Conservation (phyloP, 2,888 invertebrate genomes). For the Sycophila texana region DNA sequence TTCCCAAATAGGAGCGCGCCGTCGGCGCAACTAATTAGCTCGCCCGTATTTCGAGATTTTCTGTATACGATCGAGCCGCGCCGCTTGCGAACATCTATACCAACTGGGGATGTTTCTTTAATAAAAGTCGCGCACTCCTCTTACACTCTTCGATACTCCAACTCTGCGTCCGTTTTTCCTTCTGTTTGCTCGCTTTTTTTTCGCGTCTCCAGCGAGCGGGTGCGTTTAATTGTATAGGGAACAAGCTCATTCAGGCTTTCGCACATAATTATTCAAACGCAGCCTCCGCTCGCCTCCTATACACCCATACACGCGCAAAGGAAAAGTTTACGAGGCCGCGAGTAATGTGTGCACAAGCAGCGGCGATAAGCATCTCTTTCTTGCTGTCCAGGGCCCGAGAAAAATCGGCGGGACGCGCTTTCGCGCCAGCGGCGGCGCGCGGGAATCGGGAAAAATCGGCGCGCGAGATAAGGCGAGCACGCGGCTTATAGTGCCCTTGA, state of each 20-base stretch:
- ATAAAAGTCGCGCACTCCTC: conserved; percentile 11
- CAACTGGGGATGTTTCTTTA: background rate
- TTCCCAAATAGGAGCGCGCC: conserved; percentile 27
- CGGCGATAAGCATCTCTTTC: conserved; percentile 25
- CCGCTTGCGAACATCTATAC: background rate
- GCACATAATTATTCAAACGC: conserved; percentile 50
- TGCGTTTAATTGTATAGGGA: conserved; percentile 47
- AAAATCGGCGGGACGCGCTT: conserved; percentile 4
- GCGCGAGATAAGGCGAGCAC: conserved; percentile 54
- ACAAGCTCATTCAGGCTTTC: conserved; percentile 48
- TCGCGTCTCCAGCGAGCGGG: conserved; percentile 19
- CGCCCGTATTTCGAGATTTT: conserved; percentile 15
- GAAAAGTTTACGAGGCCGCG: conserved; percentile 23
- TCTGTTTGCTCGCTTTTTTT: background rate
- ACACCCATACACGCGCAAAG: background rate
- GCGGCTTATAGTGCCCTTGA: conserved; percentile 43
- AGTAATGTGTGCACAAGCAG: conserved; percentile 5
- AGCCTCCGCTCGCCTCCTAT: background rate
- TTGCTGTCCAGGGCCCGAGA: background rate
- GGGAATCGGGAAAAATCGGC: conserved; percentile 56
- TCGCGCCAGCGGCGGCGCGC: background rate
- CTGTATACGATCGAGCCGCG: background rate
- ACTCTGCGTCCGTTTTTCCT: background rate
- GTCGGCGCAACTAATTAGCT: conserved; percentile 36
- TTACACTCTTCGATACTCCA: background rate